Percentiles rank a stretch among this genome's conserved stretches.
phyloP scores from a whole-genome alignment of 2,888 invertebrate species.

The Morpho deidamia region DNA sequence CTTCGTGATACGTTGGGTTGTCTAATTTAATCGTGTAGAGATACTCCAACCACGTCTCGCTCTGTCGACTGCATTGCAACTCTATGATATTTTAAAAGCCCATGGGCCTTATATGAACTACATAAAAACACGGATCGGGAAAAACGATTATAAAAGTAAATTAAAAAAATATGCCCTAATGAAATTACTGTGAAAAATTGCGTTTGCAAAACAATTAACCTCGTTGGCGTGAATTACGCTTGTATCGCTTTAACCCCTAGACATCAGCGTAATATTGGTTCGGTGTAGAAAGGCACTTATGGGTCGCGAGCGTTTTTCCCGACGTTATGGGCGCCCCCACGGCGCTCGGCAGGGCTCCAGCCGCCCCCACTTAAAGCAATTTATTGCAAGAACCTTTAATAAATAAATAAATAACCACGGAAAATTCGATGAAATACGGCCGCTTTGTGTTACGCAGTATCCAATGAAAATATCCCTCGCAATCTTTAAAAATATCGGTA shows the following conservation, averaged over 20 bases:
- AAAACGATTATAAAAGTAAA: neutral
- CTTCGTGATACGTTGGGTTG: too few species aligned
- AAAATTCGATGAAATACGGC: slow-evolving; percentile 75
- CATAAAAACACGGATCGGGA: too few species aligned
- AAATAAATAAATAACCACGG: slow-evolving; percentile 75
- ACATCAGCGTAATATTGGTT: slow-evolving; percentile 47
- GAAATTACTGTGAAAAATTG: slow-evolving; percentile 15
- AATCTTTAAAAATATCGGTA: neutral
- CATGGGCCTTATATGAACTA: too few species aligned
- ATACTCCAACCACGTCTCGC: too few species aligned
- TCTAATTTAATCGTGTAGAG: too few species aligned
- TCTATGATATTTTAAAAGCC: too few species aligned
- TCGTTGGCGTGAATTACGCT: slow-evolving; percentile 29
- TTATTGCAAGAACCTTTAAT: slow-evolving; percentile 75
- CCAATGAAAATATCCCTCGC: neutral
- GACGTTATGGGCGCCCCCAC: slow-evolving; percentile 69
- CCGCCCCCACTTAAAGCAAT: slow-evolving; percentile 78
- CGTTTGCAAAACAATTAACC: slow-evolving; percentile 24
- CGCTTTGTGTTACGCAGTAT: slow-evolving; percentile 36
- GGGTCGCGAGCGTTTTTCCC: slow-evolving; percentile 63
- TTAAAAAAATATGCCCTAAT: neutral
- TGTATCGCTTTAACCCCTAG: slow-evolving; percentile 36
- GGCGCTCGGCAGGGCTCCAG: slow-evolving; percentile 62
- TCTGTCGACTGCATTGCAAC: too few species aligned
- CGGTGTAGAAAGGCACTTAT: slow-evolving; percentile 73